Evolutionary conservation across 2,888 invertebrate species (phyloP).

Genomic region (Andrena bicolor): DNA sequence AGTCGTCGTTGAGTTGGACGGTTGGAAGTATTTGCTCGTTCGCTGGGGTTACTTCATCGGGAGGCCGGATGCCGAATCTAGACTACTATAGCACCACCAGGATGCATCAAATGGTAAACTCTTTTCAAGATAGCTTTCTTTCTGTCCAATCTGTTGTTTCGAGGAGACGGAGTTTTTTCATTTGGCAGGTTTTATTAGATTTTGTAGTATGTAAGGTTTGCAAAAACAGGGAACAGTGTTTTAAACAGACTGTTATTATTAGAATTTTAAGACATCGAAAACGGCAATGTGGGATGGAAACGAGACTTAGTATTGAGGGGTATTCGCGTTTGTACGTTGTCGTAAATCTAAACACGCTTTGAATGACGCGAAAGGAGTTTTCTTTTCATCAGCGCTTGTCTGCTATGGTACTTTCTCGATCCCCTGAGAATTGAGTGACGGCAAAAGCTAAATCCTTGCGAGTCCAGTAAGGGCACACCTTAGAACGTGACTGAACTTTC

Average conservation of each 20-base stretch:
- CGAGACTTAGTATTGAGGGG: too few species aligned
- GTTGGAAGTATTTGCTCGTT: conserved; percentile 39
- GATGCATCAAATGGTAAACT: conserved; percentile 85
- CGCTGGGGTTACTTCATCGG: conserved; percentile 35
- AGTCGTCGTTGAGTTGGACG: not conserved
- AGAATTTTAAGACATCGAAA: too few species aligned
- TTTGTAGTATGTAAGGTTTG: not conserved
- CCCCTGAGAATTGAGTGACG: conserved; percentile 24
- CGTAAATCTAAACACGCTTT: conserved; percentile 19
- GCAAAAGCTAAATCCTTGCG: conserved; percentile 25
- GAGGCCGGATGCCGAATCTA: conserved; percentile 83
- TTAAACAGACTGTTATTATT: not conserved
- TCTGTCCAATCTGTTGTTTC: not conserved
- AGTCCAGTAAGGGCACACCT: conserved; percentile 44
- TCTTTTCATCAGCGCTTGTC: conserved; percentile 4
- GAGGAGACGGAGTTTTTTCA: too few species aligned
- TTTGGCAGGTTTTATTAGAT: too few species aligned
- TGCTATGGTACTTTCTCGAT: conserved; percentile 32
- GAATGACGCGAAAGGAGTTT: conserved; percentile 25
- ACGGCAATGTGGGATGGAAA: not conserved
- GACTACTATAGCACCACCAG: conserved; percentile 84
- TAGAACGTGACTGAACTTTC: conserved; percentile 49
- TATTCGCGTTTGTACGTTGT: not conserved
- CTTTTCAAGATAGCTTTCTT: conserved; percentile 68
- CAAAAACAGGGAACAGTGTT: not conserved